Conservation (phyloP, 2,888 invertebrate genomes). For the Bombylius discolor region DNA sequence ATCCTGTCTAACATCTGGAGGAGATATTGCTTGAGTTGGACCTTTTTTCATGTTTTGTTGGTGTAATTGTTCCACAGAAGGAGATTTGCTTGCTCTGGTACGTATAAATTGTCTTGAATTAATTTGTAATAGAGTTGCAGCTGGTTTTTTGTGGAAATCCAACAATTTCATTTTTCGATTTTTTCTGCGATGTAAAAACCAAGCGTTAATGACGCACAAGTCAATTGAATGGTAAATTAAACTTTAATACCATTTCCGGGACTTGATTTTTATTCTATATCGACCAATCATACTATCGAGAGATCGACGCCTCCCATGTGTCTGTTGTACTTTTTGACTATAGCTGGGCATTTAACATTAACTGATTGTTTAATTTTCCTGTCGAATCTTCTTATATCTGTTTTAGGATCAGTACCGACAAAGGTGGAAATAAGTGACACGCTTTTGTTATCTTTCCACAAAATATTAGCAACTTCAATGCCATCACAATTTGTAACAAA, state of each 20-base stretch:
- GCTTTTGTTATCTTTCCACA: too few species aligned
- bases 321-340: too few species aligned
- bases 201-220: background rate
- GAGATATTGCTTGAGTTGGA: background rate
- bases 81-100: too few species aligned
- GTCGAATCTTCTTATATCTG: too few species aligned
- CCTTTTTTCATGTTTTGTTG: background rate
- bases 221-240: background rate
- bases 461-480: conserved; percentile 15
- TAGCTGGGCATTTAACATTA: conserved; percentile 16
- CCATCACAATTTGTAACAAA: conserved; percentile 16
- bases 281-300: conserved; percentile 18
- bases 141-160: background rate
- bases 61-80: background rate
- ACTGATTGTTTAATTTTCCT: conserved; percentile 17
- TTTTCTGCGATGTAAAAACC: background rate
- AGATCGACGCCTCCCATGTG: conserved; percentile 17
- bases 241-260: background rate
- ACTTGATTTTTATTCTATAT: conserved; percentile 5
- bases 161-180: background rate
- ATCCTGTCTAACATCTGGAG: too few species aligned
- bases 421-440: too few species aligned
- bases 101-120: background rate
- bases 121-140: background rate
- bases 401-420: too few species aligned